Base-by-base conservation (phyloP, 2,888 invertebrate genomes). In the Thereva nobilitata region DNA sequence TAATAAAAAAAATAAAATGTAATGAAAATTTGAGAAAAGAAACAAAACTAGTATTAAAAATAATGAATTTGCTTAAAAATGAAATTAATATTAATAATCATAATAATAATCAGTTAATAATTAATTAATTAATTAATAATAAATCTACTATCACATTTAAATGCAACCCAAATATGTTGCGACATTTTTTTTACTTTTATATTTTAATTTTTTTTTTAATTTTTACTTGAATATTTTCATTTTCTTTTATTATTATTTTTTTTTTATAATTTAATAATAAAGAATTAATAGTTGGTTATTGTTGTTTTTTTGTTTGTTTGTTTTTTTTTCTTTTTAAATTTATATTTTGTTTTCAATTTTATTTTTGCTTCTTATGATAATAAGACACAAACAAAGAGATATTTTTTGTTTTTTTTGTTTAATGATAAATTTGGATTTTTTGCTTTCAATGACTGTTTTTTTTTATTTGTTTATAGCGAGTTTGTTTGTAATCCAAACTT, bases 91-190 rank as follows among this genome's bases (percentile, higher is more conserved):
- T 52, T 23, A 23, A 42, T 40, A 53, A 44, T 64, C 35, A 64
- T 47, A 47, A 54, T 64, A 64, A 64, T 64, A 64, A 52, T 52
- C 53, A 64, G 52, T 54, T 47, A 64, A 44, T 53, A 64, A 53
- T 53, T 9, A 45, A 45, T 45, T 9, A 45, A 45, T 45, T 45
- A 45, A n/a, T 12, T 55, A 47, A 64, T 64, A 68, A 70, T 68
- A 71, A 72, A 70, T 68, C 70, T 71, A 71, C 69, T 71, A 71
- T 71, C 71, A 71, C 71, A 71, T 71, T 71, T 70, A 71, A 71
- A 70, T 70, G 70, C 70, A 71, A 71, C 71, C 53, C 66, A 69
- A 68, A 68, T 23, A 23, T 41, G 70, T 71, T 71, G 70, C 71
- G 44, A 53, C 52, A 52, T 53, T 63, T 61, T 41, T 66, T 45